Evolutionary conservation across 2,797 vertebrate genomes (phyloP).

Genomic region (Salarias fasciatus): DNA sequence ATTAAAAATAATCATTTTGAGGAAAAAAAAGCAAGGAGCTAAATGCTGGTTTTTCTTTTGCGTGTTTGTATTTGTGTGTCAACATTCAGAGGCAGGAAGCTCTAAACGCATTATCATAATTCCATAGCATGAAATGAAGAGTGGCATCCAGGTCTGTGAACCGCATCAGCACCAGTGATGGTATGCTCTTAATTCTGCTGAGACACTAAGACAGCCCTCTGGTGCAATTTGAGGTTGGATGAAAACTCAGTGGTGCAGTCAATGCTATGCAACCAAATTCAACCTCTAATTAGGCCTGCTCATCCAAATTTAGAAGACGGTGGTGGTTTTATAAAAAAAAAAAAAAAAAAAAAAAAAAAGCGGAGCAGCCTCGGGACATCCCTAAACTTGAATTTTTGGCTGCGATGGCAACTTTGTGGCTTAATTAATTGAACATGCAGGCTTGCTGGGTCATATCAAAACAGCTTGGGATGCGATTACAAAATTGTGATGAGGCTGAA

Average conservation of each 20-base stretch:
- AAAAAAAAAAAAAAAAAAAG: slow-evolving; percentile 29
- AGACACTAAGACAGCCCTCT: slow-evolving; percentile 57
- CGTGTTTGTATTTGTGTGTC: neutral
- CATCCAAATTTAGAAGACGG: slow-evolving; percentile 69
- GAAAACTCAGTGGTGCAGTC: slow-evolving; percentile 53
- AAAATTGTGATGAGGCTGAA: slow-evolving; percentile 53
- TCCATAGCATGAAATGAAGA: slow-evolving; percentile 47
- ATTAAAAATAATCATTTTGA: too few species aligned
- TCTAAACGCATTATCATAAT: slow-evolving; percentile 16
- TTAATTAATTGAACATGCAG: slow-evolving; percentile 68
- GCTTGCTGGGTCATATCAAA: slow-evolving; percentile 61
- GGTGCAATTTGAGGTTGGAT: slow-evolving; percentile 58
- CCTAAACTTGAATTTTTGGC: slow-evolving; percentile 61
- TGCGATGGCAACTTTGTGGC: slow-evolving; percentile 64
- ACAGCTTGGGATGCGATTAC: slow-evolving; percentile 46
- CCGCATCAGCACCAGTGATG: slow-evolving; percentile 51
- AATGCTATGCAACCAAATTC: slow-evolving; percentile 63
- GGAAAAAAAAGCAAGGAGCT: too few species aligned
- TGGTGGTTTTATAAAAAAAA: slow-evolving; percentile 20
- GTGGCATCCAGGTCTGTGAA: slow-evolving; percentile 39
- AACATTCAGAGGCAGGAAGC: neutral
- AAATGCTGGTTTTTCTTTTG: neutral
- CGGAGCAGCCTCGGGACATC: slow-evolving; percentile 67
- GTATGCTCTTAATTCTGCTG: slow-evolving; percentile 56
- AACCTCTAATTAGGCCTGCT: slow-evolving; percentile 72